Conservation (phyloP, 2,888 invertebrate genomes). For the Orthonevra nobilis region DNA sequence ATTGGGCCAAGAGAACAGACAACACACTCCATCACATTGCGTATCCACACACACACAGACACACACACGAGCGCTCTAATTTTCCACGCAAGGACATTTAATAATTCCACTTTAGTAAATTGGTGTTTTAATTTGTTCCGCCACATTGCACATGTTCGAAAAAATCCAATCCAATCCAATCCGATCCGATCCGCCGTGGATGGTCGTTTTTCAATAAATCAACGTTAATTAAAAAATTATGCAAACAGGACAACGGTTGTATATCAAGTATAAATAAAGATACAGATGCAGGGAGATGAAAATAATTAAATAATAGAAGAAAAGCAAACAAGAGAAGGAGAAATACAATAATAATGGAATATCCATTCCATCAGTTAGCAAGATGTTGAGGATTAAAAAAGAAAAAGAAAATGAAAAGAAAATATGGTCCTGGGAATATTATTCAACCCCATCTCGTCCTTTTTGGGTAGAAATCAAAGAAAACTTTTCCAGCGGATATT, state of each 20-base stretch:
- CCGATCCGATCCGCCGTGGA: no score
- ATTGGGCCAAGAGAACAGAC: no score
- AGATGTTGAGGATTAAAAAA: slow-evolving; percentile 56
- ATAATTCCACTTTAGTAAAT: slow-evolving; percentile 68
- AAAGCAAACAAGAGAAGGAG: background rate
- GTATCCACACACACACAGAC: background rate
- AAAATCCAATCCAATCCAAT: slow-evolving; percentile 63
- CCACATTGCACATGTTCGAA: slow-evolving; percentile 59
- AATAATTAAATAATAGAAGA: slow-evolving; percentile 62
- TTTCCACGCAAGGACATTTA: slow-evolving; percentile 53
- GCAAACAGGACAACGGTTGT: slow-evolving; percentile 62
- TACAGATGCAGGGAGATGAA: background rate
- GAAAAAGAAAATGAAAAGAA: slow-evolving; percentile 65
- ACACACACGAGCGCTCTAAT: background rate
- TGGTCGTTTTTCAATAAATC: slow-evolving; percentile 65
- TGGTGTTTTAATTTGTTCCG: slow-evolving; percentile 68
- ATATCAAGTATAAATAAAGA: background rate
- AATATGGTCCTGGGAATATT: slow-evolving; percentile 54
- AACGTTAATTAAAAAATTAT: slow-evolving; percentile 70
- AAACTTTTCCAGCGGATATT: slow-evolving; percentile 61
- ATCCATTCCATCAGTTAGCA: slow-evolving; percentile 51
- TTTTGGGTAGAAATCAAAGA: slow-evolving; percentile 42
- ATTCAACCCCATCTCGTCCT: slow-evolving; percentile 1
- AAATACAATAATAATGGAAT: slow-evolving; percentile 36
- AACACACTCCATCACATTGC: no score